Percentiles rank a stretch among this genome's conserved stretches.
These are phyloP conservation scores for Cryptomyrus ogoouensis DNA, from an alignment of 2,113 vertebrate species.

Conservation along the genomic window DNA sequence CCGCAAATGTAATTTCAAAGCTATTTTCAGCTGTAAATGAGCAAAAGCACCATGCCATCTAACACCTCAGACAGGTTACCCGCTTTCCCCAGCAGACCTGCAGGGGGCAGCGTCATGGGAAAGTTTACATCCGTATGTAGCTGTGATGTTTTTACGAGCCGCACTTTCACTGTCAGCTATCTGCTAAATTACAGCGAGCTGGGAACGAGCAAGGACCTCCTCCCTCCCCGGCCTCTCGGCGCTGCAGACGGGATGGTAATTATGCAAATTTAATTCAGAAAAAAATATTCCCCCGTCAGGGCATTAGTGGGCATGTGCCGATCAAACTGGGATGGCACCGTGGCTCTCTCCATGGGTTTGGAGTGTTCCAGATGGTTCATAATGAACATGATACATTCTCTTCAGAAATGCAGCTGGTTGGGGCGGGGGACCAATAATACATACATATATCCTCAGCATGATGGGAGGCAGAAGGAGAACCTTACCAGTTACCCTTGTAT, in stretches of 20 bases:
- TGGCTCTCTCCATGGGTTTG: constrained; percentile 32
- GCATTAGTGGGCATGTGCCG: constrained; percentile 25
- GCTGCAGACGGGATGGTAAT: constrained; percentile 34
- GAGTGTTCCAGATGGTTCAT: constrained; percentile 30
- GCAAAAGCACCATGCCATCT: background rate
- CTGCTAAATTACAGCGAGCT: constrained; percentile 35
- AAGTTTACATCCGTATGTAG: background rate
- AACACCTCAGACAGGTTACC: background rate
- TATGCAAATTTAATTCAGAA: constrained; percentile 41
- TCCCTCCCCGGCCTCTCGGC: constrained; percentile 25
- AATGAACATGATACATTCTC: constrained; percentile 31
- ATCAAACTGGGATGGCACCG: constrained; percentile 29
- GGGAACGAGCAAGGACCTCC: constrained; percentile 20
- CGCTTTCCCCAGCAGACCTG: background rate
- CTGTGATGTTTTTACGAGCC: background rate
- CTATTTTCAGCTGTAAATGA: constrained; percentile 29
- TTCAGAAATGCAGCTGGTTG: constrained; percentile 18
- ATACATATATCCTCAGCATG: constrained; percentile 5
- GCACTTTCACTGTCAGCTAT: background rate
- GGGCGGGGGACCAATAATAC: constrained; percentile 16
- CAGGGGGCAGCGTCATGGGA: background rate
- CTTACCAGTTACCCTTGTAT: background rate
- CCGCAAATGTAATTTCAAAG: constrained; percentile 29
- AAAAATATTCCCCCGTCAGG: constrained; percentile 28
- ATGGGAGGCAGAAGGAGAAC: background rate